Evolutionary conservation across 2,888 invertebrate species (phyloP).

Genomic region (Syrphus vitripennis): DNA sequence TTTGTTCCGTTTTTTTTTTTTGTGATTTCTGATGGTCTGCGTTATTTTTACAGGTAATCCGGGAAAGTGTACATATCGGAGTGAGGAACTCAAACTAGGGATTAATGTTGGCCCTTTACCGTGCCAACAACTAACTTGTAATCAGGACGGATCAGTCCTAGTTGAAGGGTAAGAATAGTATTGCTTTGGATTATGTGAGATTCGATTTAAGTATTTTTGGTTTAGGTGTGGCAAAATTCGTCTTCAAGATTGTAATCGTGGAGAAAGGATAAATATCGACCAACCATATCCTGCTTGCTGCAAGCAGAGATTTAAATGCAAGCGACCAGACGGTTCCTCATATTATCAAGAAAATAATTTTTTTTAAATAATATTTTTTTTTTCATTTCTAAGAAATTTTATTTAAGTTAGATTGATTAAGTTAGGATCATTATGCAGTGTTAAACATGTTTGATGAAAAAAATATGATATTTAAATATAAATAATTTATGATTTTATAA

Average conservation of each 20-base stretch:
- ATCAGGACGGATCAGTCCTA: slow-evolving; percentile 76
- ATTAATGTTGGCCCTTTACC: slow-evolving; percentile 76
- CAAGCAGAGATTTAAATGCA: slow-evolving; percentile 78
- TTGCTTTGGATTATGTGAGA: not conserved
- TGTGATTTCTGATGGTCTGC: not conserved
- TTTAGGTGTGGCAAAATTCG: slow-evolving; percentile 77
- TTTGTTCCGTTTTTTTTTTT: not conserved
- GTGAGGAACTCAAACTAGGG: slow-evolving; percentile 76
- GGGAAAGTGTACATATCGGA: slow-evolving; percentile 78
- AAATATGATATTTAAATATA: no score
- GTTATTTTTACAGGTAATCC: slow-evolving; percentile 71
- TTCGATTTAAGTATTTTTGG: slow-evolving; percentile 26
- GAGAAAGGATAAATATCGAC: slow-evolving; percentile 76
- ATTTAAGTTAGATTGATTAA: not conserved
- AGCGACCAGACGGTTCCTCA: slow-evolving; percentile 75
- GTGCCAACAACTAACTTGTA: slow-evolving; percentile 78
- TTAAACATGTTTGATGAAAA: no score
- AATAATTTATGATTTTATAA: no score
- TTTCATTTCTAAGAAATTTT: not conserved
- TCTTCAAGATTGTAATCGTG: slow-evolving; percentile 77
- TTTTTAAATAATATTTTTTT: not conserved
- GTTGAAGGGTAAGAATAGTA: slow-evolving; percentile 78
- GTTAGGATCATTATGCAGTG: no score
- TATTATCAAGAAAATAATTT: slow-evolving; percentile 76
- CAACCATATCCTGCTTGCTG: slow-evolving; percentile 79